Conservation (phyloP, 2,113 vertebrate genomes). For the Chaenogobius annularis region DNA sequence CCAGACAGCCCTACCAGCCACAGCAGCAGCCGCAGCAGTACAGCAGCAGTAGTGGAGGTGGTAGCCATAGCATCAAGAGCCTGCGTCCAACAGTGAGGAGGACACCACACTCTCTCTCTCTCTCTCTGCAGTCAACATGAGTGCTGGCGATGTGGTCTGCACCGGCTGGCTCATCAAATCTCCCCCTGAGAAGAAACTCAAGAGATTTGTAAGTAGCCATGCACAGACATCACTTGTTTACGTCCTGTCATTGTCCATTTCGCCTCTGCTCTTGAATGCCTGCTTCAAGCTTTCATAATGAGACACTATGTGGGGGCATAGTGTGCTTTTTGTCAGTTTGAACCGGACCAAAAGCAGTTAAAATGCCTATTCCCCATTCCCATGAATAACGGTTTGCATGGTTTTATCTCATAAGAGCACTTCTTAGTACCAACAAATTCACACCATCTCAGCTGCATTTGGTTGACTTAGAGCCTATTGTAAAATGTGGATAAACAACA, state of each 20-base stretch:
- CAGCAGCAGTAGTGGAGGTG: slow-evolving; percentile 19
- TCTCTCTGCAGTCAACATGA: slow-evolving; percentile 85
- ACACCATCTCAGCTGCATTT: slow-evolving; percentile 25
- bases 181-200: slow-evolving; percentile 96
- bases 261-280: slow-evolving; percentile 27
- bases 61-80: slow-evolving; percentile 24
- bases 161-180: slow-evolving; percentile 98
- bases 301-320: slow-evolving; percentile 33
- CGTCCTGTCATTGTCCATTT: slow-evolving; percentile 45
- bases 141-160: slow-evolving; percentile 91
- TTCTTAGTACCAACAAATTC: not conserved
- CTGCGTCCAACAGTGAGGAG: slow-evolving; percentile 46
- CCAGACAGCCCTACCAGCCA: slow-evolving; percentile 72
- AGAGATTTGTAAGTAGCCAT: slow-evolving; percentile 93
- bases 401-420: not conserved
- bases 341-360: slow-evolving; percentile 9
- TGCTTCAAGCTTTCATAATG: slow-evolving; percentile 10
- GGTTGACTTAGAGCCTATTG: slow-evolving; percentile 20
- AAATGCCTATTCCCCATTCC: slow-evolving; percentile 30
- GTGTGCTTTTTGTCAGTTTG: slow-evolving; percentile 16
- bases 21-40: slow-evolving; percentile 67
- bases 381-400: slow-evolving; percentile 1
- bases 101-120: slow-evolving; percentile 50
- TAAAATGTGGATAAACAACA: slow-evolving; percentile 38
- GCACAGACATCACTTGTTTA: slow-evolving; percentile 44